Conservation (phyloP, 2,113 vertebrate genomes). For the Opisthocomus hoazin region DNA sequence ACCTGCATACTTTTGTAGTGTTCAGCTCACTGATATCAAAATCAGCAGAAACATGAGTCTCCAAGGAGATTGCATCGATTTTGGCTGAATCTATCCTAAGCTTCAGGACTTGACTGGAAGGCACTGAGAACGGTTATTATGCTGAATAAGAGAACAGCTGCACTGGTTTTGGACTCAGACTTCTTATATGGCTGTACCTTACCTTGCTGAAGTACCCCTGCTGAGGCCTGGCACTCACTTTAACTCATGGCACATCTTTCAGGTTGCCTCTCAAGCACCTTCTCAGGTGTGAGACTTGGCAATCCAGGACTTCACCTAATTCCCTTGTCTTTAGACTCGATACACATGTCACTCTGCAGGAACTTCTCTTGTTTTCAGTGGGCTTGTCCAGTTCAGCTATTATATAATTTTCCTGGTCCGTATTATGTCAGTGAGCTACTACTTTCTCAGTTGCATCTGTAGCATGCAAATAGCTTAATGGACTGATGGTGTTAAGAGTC, state of each 20-base stretch:
- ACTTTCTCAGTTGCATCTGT: background rate
- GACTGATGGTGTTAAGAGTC: background rate
- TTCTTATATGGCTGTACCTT: background rate
- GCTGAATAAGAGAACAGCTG: background rate
- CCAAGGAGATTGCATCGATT: fast-evolving
- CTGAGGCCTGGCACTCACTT: background rate
- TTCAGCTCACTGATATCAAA: background rate
- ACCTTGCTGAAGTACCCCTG: background rate
- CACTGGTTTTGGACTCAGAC: background rate
- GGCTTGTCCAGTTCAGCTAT: background rate
- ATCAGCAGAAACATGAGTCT: background rate
- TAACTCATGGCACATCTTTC: background rate
- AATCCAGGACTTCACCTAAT: background rate
- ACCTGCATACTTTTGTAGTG: background rate
- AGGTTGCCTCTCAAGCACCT: background rate
- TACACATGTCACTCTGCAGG: background rate
- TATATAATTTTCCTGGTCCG: background rate
- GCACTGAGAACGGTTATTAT: background rate
- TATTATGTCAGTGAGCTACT: background rate
- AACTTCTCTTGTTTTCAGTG: background rate
- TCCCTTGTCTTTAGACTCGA: background rate
- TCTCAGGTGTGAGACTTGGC: background rate
- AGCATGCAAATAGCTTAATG: background rate
- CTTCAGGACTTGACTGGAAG: background rate
- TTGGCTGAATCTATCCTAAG: background rate